Evolutionary conservation across 2,888 invertebrate species (phyloP).

Genomic region (Hermaeophaga mercurialis): DNA sequence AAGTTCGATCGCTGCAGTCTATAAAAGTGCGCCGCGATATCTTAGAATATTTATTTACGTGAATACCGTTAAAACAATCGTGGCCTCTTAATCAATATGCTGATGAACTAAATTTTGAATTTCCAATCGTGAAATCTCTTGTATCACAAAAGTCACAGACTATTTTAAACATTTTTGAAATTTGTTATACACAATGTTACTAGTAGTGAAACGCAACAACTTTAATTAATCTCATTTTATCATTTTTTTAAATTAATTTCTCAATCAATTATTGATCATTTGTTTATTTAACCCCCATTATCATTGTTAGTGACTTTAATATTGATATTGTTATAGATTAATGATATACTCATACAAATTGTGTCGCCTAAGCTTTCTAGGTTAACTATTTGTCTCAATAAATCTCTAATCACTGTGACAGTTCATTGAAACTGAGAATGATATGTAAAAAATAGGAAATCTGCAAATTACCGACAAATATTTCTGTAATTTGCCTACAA

Average conservation of each 20-base stretch:
- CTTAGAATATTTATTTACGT: slow-evolving; percentile 26
- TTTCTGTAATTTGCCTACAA: slow-evolving; percentile 24
- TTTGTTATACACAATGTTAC: background rate
- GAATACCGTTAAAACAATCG: slow-evolving; percentile 43
- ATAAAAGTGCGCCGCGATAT: background rate
- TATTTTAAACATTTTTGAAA: background rate
- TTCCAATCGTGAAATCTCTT: no score
- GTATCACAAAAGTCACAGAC: no score
- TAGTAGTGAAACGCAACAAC: background rate
- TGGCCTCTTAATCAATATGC: slow-evolving; percentile 37
- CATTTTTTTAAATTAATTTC: no score
- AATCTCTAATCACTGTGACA: background rate
- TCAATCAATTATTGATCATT: no score
- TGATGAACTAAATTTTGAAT: slow-evolving; percentile 43
- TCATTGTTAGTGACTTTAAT: background rate
- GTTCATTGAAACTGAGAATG: slow-evolving; percentile 11
- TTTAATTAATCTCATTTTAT: background rate
- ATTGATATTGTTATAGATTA: no score
- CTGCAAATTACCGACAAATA: slow-evolving; percentile 17
- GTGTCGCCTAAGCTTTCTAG: slow-evolving; percentile 3
- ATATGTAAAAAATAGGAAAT: slow-evolving; percentile 18
- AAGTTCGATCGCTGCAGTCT: background rate
- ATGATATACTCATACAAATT: background rate
- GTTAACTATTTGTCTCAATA: background rate
- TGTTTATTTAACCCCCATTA: no score